Percentiles rank a stretch among this genome's conserved stretches.
phyloP scores from a whole-genome alignment of 2,888 invertebrate species.

The Hypomecis atomaria region DNA sequence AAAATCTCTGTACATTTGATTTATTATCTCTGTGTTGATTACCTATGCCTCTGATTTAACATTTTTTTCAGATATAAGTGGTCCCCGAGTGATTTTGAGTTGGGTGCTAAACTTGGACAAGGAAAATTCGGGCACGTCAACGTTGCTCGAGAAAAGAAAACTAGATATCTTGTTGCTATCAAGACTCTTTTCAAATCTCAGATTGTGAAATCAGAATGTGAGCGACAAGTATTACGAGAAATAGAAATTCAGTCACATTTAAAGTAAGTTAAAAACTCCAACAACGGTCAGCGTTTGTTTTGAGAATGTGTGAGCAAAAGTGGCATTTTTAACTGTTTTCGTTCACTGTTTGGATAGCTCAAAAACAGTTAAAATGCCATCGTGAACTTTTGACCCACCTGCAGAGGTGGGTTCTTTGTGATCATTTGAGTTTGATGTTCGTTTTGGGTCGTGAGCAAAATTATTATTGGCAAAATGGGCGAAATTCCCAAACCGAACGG shows the following conservation, averaged over 20 bases:
- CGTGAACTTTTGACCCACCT: no score
- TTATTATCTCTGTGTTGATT: background rate
- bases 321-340: no score
- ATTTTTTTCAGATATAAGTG: conserved; percentile 86
- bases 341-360: no score
- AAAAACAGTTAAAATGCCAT: no score
- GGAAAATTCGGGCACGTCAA: conserved; percentile 98
- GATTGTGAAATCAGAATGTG: conserved; percentile 89
- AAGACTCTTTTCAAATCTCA: conserved; percentile 94
- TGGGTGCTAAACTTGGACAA: conserved; percentile 93
- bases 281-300: no score
- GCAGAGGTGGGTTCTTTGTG: no score
- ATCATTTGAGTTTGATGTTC: no score
- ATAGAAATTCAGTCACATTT: conserved; percentile 96
- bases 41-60: background rate
- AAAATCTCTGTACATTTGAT: background rate
- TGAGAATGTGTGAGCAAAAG: no score
- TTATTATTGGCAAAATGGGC: no score
- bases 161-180: conserved; percentile 90
- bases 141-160: conserved; percentile 92
- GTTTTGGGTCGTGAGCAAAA: no score
- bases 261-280: conserved; percentile 84
- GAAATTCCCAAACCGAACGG: no score
- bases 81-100: conserved; percentile 92
- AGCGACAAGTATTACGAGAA: conserved; percentile 94